Evolutionary conservation across 1,140 invertebrate species (phyloP), one percentile per base, ranked within the genome.

Genomic region (Papilio machaon): DNA sequence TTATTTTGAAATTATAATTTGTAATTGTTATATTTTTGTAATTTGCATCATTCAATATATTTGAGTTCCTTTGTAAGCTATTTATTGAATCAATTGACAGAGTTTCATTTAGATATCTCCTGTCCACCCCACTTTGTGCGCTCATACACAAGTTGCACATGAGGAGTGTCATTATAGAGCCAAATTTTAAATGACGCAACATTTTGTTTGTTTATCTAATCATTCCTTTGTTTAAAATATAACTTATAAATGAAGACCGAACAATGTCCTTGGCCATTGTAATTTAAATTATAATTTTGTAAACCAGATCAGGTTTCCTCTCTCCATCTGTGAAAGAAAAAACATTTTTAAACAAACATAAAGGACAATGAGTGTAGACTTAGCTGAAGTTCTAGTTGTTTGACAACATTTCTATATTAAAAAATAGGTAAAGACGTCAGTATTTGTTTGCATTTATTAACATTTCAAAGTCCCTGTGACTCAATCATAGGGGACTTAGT

Each of bases 111-210:
- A 13, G n/a, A 79, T 79, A 67, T 79, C 19, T 79, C 17, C 77
- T 67, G 38, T 67, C 54, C 17, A 79, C 38, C 35, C n/a, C 35
- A 43, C 58, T 38, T 38, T 64, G 54, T 19, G 58, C 38, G 58
- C 77, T 64, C 9, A 77, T 54, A 67, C 77, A 79, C 17, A 79
- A 35, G 77, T 79, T 64, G 58, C 58, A 79, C n/a, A 79, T 46
- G 2, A 79, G 43, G 35, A 79, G 19, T 11, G 77, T 76, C 6
- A 19, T 78, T 46, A 79, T n/a, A 43, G 77, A 67, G 17, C 58
- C 38, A 6, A 79, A 46, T 79, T 79, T 58, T 5, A 79, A 46
- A 30, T 67, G 13, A 60, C 58, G 47, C 43, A 30, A n/a, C 77
- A 79, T 79, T 46, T 64, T 79, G 58, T n/a, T 52, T 23, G 2